Base-by-base conservation (phyloP, 2,797 vertebrate species). In the Psittacula derbiana region DNA sequence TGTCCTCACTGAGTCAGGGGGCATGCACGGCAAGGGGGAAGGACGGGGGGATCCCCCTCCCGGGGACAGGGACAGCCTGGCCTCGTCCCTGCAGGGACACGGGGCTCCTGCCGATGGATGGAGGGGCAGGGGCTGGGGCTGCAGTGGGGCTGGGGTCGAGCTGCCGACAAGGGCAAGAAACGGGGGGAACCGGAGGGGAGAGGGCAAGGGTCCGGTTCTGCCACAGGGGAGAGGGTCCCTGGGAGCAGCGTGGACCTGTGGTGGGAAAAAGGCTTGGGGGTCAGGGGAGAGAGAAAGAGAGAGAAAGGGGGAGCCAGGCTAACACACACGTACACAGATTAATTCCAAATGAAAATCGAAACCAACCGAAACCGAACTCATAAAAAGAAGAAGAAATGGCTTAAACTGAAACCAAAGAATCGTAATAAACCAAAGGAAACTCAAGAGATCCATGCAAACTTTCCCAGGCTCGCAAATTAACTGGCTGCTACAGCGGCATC, bases 361-460 rank as follows among this genome's bases (percentile, higher is more conserved):
- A 97, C 89, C 4, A 97, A 91, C 49, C 27, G 30, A 97, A 98
- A 97, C 89, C 4, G 36, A 98, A 98, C 96, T 92, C 84, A 95
- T 94, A 97, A 97, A 98, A 97, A 97, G 95, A 97, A 97, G n/a
- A 93, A 97, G n/a, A 93, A 97, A 97, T 97, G 98, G 90, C 90
- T 97, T 91, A 85, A 98, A 96, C 84, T 6, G 18, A 97, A 98
- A 96, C 88, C 47, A 95, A 95, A 89, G 71, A 87, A 92, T 17
- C 0, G 4, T 87, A 95, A 97, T 62, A 95, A 95, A 96, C 83
- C 65, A 81, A 97, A 98, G 93, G 98, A 98, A 98, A 98, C 97
- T 3, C 82, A 98, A 98, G 97, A 99, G 98, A 98, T 98, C 97
- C 99, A 99, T 99, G 99, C 99, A 95, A 97, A 97, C 99, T 99